Evolutionary conservation across 2,888 invertebrate genomes (phyloP), one percentile per base, ranked within the genome.

Genomic region (Leptinotarsa peninsularis): DNA sequence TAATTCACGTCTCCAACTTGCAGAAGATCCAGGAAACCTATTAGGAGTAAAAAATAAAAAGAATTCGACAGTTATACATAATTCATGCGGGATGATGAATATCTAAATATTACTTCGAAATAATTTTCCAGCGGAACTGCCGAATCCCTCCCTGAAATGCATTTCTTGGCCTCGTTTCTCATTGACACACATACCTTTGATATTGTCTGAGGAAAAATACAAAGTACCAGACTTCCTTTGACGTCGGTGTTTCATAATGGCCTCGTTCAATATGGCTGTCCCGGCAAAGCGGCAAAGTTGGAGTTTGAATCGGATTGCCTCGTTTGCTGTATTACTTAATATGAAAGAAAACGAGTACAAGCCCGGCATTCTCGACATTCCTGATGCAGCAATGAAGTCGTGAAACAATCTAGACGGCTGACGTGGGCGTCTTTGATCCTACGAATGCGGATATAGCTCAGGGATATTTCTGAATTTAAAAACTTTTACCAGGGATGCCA

Each of bases 241-340:
- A 58, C 21, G 58, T 18, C 58, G 58, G 23, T 15, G 21, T 58
- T 58, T 21, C 21, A 58, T 58, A 58, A 58, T 58, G 21, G 58
- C 14, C 58, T 58, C 23, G 4, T 58, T 23, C 58, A 58, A 58
- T 58, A 58, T 23, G 58, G 21, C 23, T 58, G 58, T 58, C 58
- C 23, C 23, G 23, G 23, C 23, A 23, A 58, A 58, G 58, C 58
- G 23, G 58, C 58, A 23, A 23, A 58, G 23, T 17, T 58, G 58
- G 15, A 58, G 58, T 58, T 58, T 58, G 58, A 58, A 58, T 58
- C 58, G 21, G 23, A 58, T 58, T 58, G 58, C 58, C 58, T 58
- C 23, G 58, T 58, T 58, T 23, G 58, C 58, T 23, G 58, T 58
- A 58, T 58, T 58, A 58, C 58, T 58, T 58, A 58, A 58, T 58